Evolutionary conservation across 1,140 invertebrate genomes (phyloP), one percentile per base, ranked within the genome.

Genomic region (Drosophila kohkoa): DNA sequence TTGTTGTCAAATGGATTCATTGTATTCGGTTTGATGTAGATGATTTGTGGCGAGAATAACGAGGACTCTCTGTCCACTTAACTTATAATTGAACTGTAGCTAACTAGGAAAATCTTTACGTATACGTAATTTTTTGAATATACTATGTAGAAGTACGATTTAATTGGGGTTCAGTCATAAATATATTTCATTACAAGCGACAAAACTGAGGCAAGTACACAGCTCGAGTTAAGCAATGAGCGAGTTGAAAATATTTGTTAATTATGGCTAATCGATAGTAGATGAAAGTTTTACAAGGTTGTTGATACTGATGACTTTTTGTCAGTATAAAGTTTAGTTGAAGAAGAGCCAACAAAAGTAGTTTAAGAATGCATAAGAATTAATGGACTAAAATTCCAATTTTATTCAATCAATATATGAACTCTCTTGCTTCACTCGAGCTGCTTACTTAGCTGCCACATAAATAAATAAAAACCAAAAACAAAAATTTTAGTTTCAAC

Each of bases 1-100:
- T 52, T 38, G 45, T 71, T 75, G 20, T 52, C 51, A 28, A 75
- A 64, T 11, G 20, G 32, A 54, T 64, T 20, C 38, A 43, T 55
- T 64, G 62, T 52, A 45, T 54, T 45, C 46, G 45, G 51, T 69
- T 69, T 69, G 58, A 35, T 52, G 67, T 54, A 55, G 59, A 64
- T 64, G 59, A 70, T 70, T 73, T 60, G 35, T 73, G 70, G 46
- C 55, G 58, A 25, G 49, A 8, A 63, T 49, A 8, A 63, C 16
- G 8, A 63, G 48, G 45, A 51, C 62, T 16, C 45, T 48, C 45
- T 41, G 35, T 16, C 49, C 35, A 45, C 41, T 30, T 41, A 54
- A 45, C 63, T 46, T 45, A 43, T 20, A 51, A 55, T 45, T 65
- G 20, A 54, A 64, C 38, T 43, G 35, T 38, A 54, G 32, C 11